Base-by-base conservation (phyloP, 2,797 vertebrate genomes). In the Okamejei kenojei region DNA sequence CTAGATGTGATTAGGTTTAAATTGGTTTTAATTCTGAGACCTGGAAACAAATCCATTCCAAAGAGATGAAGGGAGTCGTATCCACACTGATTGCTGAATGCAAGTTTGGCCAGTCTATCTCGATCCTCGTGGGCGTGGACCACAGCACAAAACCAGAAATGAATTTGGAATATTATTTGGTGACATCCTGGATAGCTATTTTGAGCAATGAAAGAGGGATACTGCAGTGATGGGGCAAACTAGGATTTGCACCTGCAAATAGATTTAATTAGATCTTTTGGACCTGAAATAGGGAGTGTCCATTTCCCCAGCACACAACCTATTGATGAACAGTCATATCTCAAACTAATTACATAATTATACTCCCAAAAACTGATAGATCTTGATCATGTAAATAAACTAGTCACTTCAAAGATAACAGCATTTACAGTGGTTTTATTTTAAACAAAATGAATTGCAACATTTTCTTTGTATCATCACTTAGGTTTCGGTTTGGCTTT, bases 401-500 rank as follows among this genome's bases (percentile, higher is more conserved):
- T 63, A 93, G 81, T 65, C 29, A 6, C 63, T 29, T 68, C 63
- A 58, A 29, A 93, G 81, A 32, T 78, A 4, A 35, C 7, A 9
- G 32, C 4, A 93, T 82, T 68, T 45, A 54, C 8, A 76, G 35
- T 74, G 73, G 26, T 26, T 76, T 13, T 73, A 23, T 54, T 10
- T 92, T 54, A n/a, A 76, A 45, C 0, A 19, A 13, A 35, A 76
- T 74, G 74, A 54, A 45, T 76, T 73, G 7, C 13, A 29, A 10
- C 21, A 19, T 32, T 81, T 80, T 92, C 93, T 92, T 5, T 38
- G 2, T 68, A 71, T 38, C 93, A 94, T n/a, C 74, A 86, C 94
- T 35, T 95, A 99, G 99, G 97, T n/a, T 99, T 99, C 94, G 97
- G 97, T 65, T 94, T 99, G 94, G 98, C 98, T 3, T 99, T 99